Evolutionary conservation across 2,888 invertebrate genomes (phyloP).

Genomic region (Dasypolia templi): DNA sequence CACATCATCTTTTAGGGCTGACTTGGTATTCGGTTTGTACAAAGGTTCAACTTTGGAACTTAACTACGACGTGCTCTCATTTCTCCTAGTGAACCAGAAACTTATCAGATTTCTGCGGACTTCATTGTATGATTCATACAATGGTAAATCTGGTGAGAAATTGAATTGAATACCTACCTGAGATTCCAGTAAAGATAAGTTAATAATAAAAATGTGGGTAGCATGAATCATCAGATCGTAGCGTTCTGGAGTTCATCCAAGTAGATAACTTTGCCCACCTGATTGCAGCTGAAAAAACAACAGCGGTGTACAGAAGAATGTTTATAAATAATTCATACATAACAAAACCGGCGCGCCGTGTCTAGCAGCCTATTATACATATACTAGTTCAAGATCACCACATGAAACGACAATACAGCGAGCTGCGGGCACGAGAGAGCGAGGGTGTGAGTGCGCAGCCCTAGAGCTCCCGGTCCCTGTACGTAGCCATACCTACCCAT

Average conservation of each 20-base stretch:
- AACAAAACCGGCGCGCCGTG: slow-evolving; percentile 69
- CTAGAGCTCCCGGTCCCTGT: slow-evolving; percentile 61
- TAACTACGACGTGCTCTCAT: not conserved
- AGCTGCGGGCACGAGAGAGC: slow-evolving; percentile 74
- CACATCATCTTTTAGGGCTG: too few relatives aligned
- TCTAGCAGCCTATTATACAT: slow-evolving; percentile 61
- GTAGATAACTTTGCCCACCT: slow-evolving; percentile 52
- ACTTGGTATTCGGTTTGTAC: not conserved
- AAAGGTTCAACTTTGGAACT: not conserved
- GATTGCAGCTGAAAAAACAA: slow-evolving; percentile 68
- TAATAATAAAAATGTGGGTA: slow-evolving; percentile 53
- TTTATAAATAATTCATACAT: slow-evolving; percentile 80
- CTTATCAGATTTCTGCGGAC: not conserved
- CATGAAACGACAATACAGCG: slow-evolving; percentile 77
- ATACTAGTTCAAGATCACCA: slow-evolving; percentile 79
- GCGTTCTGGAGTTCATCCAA: slow-evolving; percentile 35
- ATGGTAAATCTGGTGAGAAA: not conserved
- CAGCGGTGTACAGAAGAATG: slow-evolving; percentile 65
- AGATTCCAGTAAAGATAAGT: not conserved
- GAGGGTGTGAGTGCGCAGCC: slow-evolving; percentile 77
- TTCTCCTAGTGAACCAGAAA: not conserved
- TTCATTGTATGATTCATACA: not conserved
- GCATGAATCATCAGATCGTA: slow-evolving; percentile 30
- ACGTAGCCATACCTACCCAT: slow-evolving; percentile 68
- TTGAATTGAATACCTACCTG: not conserved